Evolutionary conservation across 2,113 vertebrate genomes (phyloP).

Genomic region (Caranx ignobilis): DNA sequence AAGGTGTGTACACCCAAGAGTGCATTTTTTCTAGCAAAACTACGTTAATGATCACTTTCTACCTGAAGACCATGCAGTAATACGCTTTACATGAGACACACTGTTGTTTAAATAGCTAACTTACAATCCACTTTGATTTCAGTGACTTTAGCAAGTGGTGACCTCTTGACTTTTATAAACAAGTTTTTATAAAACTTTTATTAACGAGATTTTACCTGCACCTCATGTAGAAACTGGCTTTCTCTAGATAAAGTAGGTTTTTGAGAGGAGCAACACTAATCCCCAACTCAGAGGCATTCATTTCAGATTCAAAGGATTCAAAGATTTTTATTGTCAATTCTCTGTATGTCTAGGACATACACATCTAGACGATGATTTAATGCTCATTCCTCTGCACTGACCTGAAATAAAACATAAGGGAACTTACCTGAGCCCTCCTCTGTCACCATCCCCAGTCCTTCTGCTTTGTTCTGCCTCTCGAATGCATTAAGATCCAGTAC

Average conservation of each 20-base stretch:
- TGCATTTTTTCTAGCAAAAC: neutral
- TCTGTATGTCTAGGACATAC: no score
- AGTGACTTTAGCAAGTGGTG: neutral
- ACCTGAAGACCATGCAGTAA: neutral
- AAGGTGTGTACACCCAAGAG: neutral
- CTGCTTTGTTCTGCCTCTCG: conserved; percentile 97
- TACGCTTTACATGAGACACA: neutral
- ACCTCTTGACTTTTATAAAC: neutral
- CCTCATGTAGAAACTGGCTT: conserved; percentile 8
- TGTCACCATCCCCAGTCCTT: conserved; percentile 97
- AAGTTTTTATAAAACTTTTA: neutral
- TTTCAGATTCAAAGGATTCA: no score
- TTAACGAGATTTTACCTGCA: neutral
- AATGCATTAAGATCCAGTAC: conserved; percentile 91
- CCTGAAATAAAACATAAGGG: neutral
- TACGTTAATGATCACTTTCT: neutral
- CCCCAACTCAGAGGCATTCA: neutral
- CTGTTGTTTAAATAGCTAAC: neutral
- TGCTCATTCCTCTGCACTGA: neutral
- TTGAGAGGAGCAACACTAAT: neutral
- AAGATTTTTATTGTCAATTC: no score
- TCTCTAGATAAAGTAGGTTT: neutral
- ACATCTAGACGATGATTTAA: neutral
- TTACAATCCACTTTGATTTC: neutral
- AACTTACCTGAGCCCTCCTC: conserved; percentile 95